Base-by-base conservation (phyloP, 30 jellyfish, hydroid and myxozoan genomes). In the Rhopilema esculentum region DNA sequence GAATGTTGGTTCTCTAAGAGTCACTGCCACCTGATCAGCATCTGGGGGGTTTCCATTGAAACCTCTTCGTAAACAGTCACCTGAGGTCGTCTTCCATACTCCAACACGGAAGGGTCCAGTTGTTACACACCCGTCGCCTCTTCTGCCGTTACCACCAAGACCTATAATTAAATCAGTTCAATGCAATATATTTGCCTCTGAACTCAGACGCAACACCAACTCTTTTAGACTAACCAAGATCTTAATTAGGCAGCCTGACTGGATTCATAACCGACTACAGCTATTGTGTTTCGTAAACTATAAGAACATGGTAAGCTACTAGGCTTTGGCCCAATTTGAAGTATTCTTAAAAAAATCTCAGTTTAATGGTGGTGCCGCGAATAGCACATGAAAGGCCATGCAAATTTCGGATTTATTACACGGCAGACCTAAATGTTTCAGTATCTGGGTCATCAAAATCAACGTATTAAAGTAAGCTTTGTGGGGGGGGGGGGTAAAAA, bases 31-130 rank as follows among this genome's bases (percentile, higher is more conserved):
- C 75, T 61, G 84, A 30, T 8, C 96, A 17, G 96, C 96, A 88
- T 88, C 96, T 9, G 96, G 91, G 18, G 91, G 91, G 15, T 33
- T 29, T 16, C 91, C 91, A 52, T 66, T 77, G 75, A 88, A 88
- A 17, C 77, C 71, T 67, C 96, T 24, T 78, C 66, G 27, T 51
- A 88, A 32, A 73, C 96, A 88, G 26, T 29, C 26, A 8, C 93
- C 82, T 0, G 89, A 21, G 1, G 89, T 40, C 49, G 84, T 61
- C 7, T 57, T 72, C 93, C 93, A 85, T 53, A 8, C 28, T 1
- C 77, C 77, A 16, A 26, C 23, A 1, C 84, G 71, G 66, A 85
- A 85, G 16, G 82, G 82, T 1, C 93, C 93, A 2, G 80, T 71
- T 4, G 74, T 72, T 1, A 85, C 93, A 48, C 93, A 85, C 51